phyloP scores from a whole-genome alignment of 2,113 vertebrate species.

The Catharus fuscescens region DNA sequence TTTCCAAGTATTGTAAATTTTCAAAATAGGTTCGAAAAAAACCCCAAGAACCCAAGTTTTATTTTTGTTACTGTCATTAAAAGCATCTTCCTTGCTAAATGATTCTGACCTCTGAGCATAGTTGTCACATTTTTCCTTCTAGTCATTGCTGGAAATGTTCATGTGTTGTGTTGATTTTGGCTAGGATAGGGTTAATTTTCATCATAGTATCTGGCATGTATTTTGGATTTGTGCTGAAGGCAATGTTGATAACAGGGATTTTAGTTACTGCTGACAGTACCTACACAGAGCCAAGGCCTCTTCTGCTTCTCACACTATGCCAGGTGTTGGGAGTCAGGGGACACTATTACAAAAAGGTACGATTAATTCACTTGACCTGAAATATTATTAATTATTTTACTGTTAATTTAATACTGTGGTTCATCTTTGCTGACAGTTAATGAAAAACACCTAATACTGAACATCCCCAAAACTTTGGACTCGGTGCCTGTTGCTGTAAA shows the following conservation, averaged over 20 bases:
- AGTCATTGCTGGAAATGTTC: background rate
- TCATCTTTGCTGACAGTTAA: background rate
- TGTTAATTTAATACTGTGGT: background rate
- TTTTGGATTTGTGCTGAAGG: background rate
- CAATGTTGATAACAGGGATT: background rate
- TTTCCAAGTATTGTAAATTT: background rate
- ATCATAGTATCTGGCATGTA: background rate
- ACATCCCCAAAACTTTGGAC: background rate
- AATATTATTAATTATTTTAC: background rate
- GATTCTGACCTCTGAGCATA: background rate
- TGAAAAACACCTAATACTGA: background rate
- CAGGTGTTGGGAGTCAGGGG: background rate
- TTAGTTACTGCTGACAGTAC: background rate
- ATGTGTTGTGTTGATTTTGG: background rate
- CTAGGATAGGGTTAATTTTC: background rate
- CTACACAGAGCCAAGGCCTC: background rate
- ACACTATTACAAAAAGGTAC: background rate
- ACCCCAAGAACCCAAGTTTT: background rate
- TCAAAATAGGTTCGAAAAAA: background rate
- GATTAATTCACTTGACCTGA: background rate
- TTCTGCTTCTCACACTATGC: background rate
- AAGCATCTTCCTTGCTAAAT: background rate
- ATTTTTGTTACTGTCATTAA: background rate
- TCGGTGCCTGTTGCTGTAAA: background rate
- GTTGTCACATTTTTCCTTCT: background rate